Evolutionary conservation across 2,113 vertebrate species (phyloP), one percentile per base, ranked within the genome.

Genomic region (Melanotaenia duboulayi): DNA sequence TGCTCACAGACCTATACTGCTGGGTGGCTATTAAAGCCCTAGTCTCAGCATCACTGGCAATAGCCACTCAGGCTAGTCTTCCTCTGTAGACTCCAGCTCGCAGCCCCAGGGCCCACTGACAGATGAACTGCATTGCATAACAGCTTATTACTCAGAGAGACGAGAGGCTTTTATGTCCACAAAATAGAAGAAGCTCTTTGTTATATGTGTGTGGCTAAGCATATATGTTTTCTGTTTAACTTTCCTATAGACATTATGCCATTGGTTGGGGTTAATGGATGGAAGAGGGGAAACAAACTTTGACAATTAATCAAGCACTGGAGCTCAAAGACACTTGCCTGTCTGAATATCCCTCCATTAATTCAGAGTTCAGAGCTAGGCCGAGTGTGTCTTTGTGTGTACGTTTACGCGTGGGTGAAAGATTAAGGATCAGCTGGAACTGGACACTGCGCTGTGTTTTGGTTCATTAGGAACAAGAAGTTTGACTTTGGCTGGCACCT

Each of bases 111-210:
- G 88, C 83, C 88, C 82, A 86, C 82, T 66, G 78, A 76, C 78
- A 89, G 84, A 76, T 55, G 40, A 83, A 69, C 86, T 84, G 67
- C 80, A 80, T 91, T 90, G 86, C 88, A 89, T 90, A 91, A 91
- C 71, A 80, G 60, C 69, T 80, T 81, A 88, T 89, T 90, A 90
- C 88, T 85, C 71, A 82, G 71, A 86, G 70, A 83, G 75, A 82
- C 20, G 20, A 86, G 74, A 87, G 82, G 76, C 86, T 90, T 88
- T 92, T 80, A 91, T 78, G 65, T 77, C 70, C 49, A 75, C 59
- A 76, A 71, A 79, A 83, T 46, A 84, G 65, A 74, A 78, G 55
- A 52, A 58, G 69, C 50, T 78, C 62, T 54, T n/a, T 64, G 28
- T 23, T 69, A 25, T 63, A 28, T 60, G 19, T 61, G 51, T 63